Base-by-base conservation (phyloP, 2,113 vertebrate genomes). In the Emydura subglobosa region DNA sequence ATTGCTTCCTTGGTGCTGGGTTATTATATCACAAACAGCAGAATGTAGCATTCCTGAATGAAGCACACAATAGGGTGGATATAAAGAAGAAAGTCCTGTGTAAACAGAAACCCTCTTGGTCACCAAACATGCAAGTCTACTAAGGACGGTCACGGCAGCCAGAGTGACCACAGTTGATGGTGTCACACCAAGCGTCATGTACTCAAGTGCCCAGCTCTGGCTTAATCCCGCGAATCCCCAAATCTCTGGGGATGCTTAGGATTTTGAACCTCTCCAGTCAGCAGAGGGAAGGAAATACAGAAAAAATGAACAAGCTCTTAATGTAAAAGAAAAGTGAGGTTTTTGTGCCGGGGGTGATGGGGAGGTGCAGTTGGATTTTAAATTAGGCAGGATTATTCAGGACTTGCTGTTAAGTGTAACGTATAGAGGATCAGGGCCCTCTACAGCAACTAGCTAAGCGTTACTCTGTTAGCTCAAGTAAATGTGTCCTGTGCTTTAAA, bases 11-110 rank as follows among this genome's bases (percentile, higher is more conserved):
- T 44, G 59, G 44, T 59, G 53, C 88, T 76, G 42, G 10, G 27
- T 47, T 61, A 82, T 57, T 9, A 13, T 87, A 89, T 57, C 82
- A 12, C 85, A 68, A 17, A 87, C 76, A 39, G 79, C 89, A 90
- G 50, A 88, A 91, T 42, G 24, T 5, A 59, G 88, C 80, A 95
- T 94, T 96, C 91, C 51, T 47, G 42, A 84, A 59, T 94, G 88
- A 97, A 93, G 97, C 95, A 87, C n/a, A 25, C 79, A 81, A 25
- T 80, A 94, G 84, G 83, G 82, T 29, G 53, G 5, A 10, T 29
- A 53, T 44, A 49, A 88, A 44, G 68, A 61, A 51, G 42, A 72
- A 78, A 61, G 29, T 53, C 85, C 47, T 22, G 44, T 65, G 54
- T 88, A 88, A 96, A 91, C 61, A 89, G 72, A 80, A 27, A 61